Evolutionary conservation across 2,888 invertebrate genomes (phyloP).

Genomic region (Galerucella nymphaeae): DNA sequence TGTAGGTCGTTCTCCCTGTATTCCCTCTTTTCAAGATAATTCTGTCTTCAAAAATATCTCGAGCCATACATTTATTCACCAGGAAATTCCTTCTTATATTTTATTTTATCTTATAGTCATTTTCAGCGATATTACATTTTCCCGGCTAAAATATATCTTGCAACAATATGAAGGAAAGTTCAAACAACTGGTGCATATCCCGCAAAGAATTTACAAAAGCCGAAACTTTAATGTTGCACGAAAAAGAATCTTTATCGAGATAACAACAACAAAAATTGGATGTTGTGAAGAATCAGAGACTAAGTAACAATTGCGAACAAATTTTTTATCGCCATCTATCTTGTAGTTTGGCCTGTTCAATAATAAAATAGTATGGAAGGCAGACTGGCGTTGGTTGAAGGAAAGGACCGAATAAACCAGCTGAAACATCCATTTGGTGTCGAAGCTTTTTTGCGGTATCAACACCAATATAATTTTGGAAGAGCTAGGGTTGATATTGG

Average conservation of each 20-base stretch:
- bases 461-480: no score
- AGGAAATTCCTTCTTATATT: not conserved
- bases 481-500: no score
- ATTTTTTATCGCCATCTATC: no score
- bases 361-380: no score
- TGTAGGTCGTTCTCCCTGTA: not conserved
- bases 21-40: not conserved
- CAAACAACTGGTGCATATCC: not conserved
- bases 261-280: not conserved
- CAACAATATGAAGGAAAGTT: not conserved
- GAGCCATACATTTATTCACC: not conserved
- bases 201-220: not conserved
- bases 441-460: no score
- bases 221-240: not conserved
- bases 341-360: no score
- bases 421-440: no score
- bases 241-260: not conserved
- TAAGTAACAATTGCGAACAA: no score
- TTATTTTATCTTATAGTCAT: not conserved
- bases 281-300: no score
- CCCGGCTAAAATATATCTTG: not conserved
- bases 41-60: not conserved
- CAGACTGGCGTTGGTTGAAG: no score
- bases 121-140: constrained; percentile 1
- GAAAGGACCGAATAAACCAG: no score